phyloP scores from a whole-genome alignment of 2,888 invertebrate species.

The Drosophila putrida region DNA sequence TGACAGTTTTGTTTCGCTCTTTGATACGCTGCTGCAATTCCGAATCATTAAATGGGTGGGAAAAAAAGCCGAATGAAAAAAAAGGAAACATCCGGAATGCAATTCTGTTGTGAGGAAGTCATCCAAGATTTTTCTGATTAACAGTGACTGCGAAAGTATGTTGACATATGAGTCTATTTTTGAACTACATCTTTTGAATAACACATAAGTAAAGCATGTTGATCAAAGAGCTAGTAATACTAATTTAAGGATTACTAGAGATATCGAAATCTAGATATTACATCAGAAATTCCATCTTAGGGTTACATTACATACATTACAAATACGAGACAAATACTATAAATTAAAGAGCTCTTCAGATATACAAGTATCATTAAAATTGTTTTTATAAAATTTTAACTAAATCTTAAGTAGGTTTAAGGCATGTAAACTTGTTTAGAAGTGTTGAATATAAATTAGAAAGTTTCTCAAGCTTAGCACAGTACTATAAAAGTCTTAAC shows the following conservation, averaged over 20 bases:
- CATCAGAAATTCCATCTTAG: no score
- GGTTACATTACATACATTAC: no score
- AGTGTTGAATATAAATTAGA: no score
- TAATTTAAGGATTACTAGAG: background rate
- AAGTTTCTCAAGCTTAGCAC: no score
- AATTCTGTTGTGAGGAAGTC: slow-evolving; percentile 37
- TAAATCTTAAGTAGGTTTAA: no score
- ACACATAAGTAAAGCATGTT: background rate
- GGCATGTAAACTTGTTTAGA: no score
- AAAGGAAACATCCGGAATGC: slow-evolving; percentile 47
- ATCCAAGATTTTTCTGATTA: slow-evolving; percentile 44
- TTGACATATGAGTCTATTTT: slow-evolving; percentile 19
- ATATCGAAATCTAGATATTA: no score
- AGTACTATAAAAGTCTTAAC: no score
- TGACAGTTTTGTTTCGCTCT: slow-evolving; percentile 81
- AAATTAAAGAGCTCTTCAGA: no score
- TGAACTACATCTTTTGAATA: background rate
- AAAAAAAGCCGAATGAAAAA: slow-evolving; percentile 28
- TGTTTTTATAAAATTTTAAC: no score
- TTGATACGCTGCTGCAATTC: slow-evolving; percentile 65
- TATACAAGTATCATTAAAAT: no score
- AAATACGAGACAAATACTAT: no score
- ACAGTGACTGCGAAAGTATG: slow-evolving; percentile 10
- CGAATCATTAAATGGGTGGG: slow-evolving; percentile 65
- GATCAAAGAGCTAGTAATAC: background rate